phyloP scores from a whole-genome alignment of 2,797 vertebrate species.

The Etheostoma perlongum region DNA sequence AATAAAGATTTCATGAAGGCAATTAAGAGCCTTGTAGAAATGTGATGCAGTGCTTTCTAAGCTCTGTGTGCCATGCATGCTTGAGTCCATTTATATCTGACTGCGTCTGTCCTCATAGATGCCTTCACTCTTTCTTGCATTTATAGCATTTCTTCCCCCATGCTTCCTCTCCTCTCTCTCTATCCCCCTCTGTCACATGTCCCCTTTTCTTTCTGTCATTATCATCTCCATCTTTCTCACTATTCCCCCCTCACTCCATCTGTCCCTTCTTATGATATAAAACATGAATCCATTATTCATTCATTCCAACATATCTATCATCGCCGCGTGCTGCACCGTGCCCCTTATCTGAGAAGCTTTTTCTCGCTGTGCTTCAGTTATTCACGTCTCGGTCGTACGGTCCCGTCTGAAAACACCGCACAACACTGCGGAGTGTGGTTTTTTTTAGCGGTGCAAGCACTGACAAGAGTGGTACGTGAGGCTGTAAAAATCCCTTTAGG shows the following conservation, averaged over 20 bases:
- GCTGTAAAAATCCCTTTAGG: slow-evolving; percentile 77
- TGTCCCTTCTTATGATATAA: slow-evolving; percentile 78
- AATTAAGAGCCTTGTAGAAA: slow-evolving; percentile 52
- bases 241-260: slow-evolving; percentile 71
- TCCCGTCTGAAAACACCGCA: slow-evolving; percentile 70
- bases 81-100: slow-evolving; percentile 58
- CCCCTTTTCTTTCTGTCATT: slow-evolving; percentile 59
- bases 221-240: slow-evolving; percentile 74
- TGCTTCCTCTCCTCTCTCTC: slow-evolving; percentile 11
- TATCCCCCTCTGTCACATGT: slow-evolving; percentile 29
- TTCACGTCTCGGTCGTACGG: slow-evolving; percentile 56
- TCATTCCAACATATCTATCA: slow-evolving; percentile 78
- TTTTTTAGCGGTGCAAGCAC: slow-evolving; percentile 53
- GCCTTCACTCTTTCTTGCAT: slow-evolving; percentile 42
- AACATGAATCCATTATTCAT: slow-evolving; percentile 79
- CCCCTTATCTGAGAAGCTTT: slow-evolving; percentile 67
- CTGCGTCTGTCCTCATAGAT: slow-evolving; percentile 50
- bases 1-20: slow-evolving; percentile 44
- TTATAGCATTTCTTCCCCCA: slow-evolving; percentile 30
- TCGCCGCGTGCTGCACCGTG: slow-evolving; percentile 46
- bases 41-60: slow-evolving; percentile 37
- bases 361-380: slow-evolving; percentile 68
- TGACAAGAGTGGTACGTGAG: slow-evolving; percentile 74
- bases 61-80: slow-evolving; percentile 46
- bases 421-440: slow-evolving; percentile 64